Evolutionary conservation across 2,888 invertebrate genomes (phyloP), one percentile per base, ranked within the genome.

Genomic region (Camponotus fellah): DNA sequence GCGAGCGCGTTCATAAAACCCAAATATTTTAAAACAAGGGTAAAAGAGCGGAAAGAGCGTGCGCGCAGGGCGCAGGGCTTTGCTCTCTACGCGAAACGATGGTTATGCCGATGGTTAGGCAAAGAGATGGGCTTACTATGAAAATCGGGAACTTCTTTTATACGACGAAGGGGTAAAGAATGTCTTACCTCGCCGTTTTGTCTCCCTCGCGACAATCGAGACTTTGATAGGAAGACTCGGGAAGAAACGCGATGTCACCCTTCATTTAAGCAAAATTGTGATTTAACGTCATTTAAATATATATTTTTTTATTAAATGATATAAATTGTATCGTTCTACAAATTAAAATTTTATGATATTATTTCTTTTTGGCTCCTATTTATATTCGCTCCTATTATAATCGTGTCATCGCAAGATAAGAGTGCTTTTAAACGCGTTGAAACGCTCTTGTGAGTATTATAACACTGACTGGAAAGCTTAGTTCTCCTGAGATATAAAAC

Each of bases 1-100:
- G 89, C 86, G 89, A 90, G 88, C 85, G 85, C 91, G 87, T 91
- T 92, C 92, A 91, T 91, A 91, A 92, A 92, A 91, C 89, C 91
- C 91, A 92, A 93, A 93, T 92, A 91, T 93, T 93, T 93, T 91
- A 91, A 92, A 92, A 91, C 91, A 90, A 90, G 91, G 90, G 91
- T 90, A 92, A 92, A 91, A 91, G 91, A 87, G 87, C 89, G 87
- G 91, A 91, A 84, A 83, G 62, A 74, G 69, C 71, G 65, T 71
- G 71, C 58, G n/a, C 21, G 40, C 26, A 21, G 49, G 43, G 40
- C 79, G n/a, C n/a, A n/a, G n/a, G 65, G 56, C 75, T 68, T 84
- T 49, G 34, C 40, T 58, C 66, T 60, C 34, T 64, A 26, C 26
- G 79, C 34, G 69, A 79, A 69, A 81, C 64, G 81, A 53, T 21